Evolutionary conservation across 2,113 vertebrate genomes (phyloP), one percentile per base, ranked within the genome.

Genomic region (Dicentrarchus labrax): DNA sequence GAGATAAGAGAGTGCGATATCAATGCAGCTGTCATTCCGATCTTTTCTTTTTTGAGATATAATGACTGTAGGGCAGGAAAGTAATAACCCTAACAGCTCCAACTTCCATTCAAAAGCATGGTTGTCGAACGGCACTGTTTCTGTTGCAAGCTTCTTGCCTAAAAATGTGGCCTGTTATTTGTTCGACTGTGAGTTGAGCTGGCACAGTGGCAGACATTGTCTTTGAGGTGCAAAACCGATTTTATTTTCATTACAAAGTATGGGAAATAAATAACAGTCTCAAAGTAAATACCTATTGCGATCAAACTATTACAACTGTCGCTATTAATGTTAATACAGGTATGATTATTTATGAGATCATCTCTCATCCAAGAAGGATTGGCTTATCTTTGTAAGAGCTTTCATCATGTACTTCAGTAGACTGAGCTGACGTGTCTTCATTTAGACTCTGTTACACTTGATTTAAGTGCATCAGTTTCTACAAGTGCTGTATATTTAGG

Each of bases 151-250:
- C 22, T 65, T 82, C 16, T 22, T 17, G 53, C 43, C 57, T 85
- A 12, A 39, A 64, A 53, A n/a, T 17, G 16, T 74, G 17, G 38
- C 50, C 2, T 65, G 24, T 76, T 56, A 74, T 72, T 45, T 24
- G 59, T 36, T 72, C 36, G 21, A 24, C 39, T 21, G 22, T 81
- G 70, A 79, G 47, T 50, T 64, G 79, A 79, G 54, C 48, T 59
- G 57, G 56, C 41, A 69, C 71, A 57, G 48, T 41, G 8, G 50
- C n/a, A 69, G 48, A 72, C 50, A 60, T 65, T 71, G 61, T 80
- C 64, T 93, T 92, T 93, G 88, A 91, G 86, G 86, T 86, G 85
- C 72, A 86, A 90, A 91, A 83, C 51, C 10, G 2, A 30, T 48
- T 78, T 83, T 69, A 80, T 90, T 86, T 88, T 38, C 83, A 88